phyloP scores from a whole-genome alignment of 2,797 vertebrate genomes.

The Pangasius macronema region DNA sequence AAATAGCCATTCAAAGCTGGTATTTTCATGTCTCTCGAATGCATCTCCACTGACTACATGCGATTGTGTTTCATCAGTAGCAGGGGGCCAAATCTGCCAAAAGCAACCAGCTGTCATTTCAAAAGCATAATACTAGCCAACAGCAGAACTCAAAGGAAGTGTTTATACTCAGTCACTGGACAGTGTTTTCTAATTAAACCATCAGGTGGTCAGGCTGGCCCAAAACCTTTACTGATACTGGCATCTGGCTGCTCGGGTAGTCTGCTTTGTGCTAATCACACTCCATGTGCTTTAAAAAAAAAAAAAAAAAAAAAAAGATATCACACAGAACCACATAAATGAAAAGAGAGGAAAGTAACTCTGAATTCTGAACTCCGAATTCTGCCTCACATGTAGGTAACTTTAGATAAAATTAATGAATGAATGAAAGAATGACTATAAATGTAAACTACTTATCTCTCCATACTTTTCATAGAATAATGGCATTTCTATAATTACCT shows the following conservation, averaged over 20 bases:
- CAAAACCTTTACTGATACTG: neutral
- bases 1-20: neutral
- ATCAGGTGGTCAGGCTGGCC: neutral
- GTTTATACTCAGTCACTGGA: neutral
- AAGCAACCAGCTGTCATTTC: neutral
- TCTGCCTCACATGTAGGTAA: neutral
- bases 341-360: neutral
- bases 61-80: neutral
- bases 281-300: neutral
- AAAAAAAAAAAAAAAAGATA: too few species aligned
- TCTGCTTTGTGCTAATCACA: neutral
- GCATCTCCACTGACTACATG: neutral
- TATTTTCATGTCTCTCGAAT: neutral
- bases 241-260: neutral
- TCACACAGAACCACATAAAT: neutral
- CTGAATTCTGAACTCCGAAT: too few species aligned
- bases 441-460: neutral
- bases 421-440: neutral
- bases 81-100: neutral
- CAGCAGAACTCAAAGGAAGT: neutral
- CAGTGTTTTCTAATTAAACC: neutral
- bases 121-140: neutral
- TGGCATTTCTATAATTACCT: neutral
- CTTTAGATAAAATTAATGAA: neutral
- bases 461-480: neutral